Base-by-base conservation (phyloP, 2,797 vertebrate species). In the Takifugu rubripes region DNA sequence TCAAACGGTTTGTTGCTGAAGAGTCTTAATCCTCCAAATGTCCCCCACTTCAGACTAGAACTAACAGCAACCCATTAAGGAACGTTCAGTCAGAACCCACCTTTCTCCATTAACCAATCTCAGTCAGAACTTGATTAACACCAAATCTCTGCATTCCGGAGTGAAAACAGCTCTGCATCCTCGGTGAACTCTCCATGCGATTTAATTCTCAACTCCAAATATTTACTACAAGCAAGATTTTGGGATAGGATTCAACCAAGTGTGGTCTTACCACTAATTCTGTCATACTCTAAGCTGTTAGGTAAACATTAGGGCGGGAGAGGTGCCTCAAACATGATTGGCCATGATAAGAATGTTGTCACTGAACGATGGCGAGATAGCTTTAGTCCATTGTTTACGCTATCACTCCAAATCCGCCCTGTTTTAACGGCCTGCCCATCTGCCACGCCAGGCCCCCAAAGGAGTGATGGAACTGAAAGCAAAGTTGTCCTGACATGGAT, bases 401-500 rank as follows among this genome's bases (percentile, higher is more conserved):
- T 66, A 58, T 68, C 72, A 67, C 64, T 75, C 56, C 52, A 82
- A 88, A 89, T 85, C 82, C 52, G 21, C 66, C 59, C 66, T 54
- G 57, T 52, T 69, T 27, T 68, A 84, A 87, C 72, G 55, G 70
- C 75, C 49, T 65, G 45, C 62, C 85, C 85, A 84, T 87, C 81
- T 87, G 87, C 70, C 54, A 25, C 14, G 5, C 52, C n/a, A 33
- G 56, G 54, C 45, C 57, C 66, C 57, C 49, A 58, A 58, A 68
- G 17, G 51, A 54, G 49, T 1, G 49, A 29, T 45, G 59, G 21
- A 51, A 65, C 65, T 65, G 56, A 77, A 58, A 64, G 64, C n/a
- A 26, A 45, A 70, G 55, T 56, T 54, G 52, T 16, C 50, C 17
- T 64, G 61, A 57, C 29, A 50, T 14, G 3, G 52, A 6, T 17